phyloP scores from a whole-genome alignment of 1,140 invertebrate species.

The Bombus waltoni region DNA sequence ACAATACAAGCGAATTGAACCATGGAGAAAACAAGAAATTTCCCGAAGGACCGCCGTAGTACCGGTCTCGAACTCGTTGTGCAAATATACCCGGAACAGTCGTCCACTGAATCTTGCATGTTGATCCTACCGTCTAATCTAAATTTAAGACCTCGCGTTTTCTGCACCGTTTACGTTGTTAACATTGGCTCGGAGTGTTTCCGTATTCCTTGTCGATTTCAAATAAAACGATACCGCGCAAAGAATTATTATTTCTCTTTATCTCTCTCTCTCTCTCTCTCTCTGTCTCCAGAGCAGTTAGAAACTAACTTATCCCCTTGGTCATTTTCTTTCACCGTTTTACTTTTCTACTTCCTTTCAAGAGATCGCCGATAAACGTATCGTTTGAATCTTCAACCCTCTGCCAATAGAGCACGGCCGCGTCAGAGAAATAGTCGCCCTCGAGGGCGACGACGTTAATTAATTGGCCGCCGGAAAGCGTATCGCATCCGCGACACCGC shows the following conservation, averaged over 20 bases:
- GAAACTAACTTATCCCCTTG: neutral
- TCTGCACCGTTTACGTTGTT: conserved; percentile 15
- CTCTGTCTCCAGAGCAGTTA: neutral
- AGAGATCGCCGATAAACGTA: neutral
- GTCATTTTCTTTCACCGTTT: neutral
- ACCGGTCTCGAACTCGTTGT: conserved; percentile 4
- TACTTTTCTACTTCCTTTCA: neutral
- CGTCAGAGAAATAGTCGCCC: too few relatives aligned
- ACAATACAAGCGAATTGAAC: conserved; percentile 43
- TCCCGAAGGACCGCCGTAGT: conserved; percentile 59
- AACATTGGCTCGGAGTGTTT: neutral
- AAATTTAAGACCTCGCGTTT: conserved; percentile 38
- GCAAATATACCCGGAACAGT: conserved; percentile 47
- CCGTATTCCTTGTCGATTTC: neutral
- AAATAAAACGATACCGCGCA: neutral
- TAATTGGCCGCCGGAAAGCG: conserved; percentile 51
- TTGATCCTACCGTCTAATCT: conserved; percentile 44
- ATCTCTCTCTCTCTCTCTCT: too few relatives aligned
- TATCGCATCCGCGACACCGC: conserved; percentile 38
- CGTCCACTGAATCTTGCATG: conserved; percentile 56
- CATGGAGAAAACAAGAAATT: conserved; percentile 61
- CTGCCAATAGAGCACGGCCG: neutral
- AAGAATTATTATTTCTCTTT: neutral
- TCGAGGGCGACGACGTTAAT: conserved; percentile 36
- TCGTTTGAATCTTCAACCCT: neutral